Conservation (phyloP, 2,888 invertebrate species). For the Ariolimax columbianus region DNA sequence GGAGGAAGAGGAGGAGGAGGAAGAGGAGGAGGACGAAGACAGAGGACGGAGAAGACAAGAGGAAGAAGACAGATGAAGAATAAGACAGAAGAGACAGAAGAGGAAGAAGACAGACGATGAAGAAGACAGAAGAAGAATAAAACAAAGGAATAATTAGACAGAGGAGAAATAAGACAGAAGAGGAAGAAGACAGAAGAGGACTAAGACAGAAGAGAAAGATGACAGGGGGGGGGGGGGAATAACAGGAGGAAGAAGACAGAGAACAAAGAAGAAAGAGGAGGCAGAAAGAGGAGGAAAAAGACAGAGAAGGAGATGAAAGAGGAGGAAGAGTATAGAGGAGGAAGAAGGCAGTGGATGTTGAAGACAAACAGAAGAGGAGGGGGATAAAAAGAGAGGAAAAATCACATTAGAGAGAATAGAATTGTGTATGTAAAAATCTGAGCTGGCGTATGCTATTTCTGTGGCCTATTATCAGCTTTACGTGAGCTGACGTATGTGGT, state of each 20-base stretch:
- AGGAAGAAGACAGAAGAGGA: too few species aligned
- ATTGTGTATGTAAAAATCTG: too few species aligned
- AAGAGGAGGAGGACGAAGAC: not conserved
- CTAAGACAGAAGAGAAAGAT: too few species aligned
- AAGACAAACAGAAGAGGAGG: too few species aligned
- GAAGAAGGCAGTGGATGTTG: not conserved
- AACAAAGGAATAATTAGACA: too few species aligned
- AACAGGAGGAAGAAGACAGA: not conserved
- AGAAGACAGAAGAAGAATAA: not conserved
- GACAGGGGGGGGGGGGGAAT: not conserved
- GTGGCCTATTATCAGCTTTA: too few species aligned
- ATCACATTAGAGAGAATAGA: too few species aligned
- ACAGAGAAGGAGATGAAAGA: not conserved
- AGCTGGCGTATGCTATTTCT: too few species aligned
- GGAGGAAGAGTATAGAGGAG: not conserved
- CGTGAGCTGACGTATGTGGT: too few species aligned
- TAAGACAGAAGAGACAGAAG: slow-evolving; percentile 1
- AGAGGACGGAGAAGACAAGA: slow-evolving; percentile 10
- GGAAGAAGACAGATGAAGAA: not conserved
- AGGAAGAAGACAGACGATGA: not conserved
- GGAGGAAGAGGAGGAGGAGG: not conserved
- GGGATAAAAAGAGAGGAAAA: too few species aligned
- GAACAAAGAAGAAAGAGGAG: slow-evolving; percentile 20
- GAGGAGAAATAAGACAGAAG: too few species aligned
- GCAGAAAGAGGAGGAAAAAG: not conserved